phyloP scores from a whole-genome alignment of 2,888 invertebrate species.

The Prosapia bicincta region DNA sequence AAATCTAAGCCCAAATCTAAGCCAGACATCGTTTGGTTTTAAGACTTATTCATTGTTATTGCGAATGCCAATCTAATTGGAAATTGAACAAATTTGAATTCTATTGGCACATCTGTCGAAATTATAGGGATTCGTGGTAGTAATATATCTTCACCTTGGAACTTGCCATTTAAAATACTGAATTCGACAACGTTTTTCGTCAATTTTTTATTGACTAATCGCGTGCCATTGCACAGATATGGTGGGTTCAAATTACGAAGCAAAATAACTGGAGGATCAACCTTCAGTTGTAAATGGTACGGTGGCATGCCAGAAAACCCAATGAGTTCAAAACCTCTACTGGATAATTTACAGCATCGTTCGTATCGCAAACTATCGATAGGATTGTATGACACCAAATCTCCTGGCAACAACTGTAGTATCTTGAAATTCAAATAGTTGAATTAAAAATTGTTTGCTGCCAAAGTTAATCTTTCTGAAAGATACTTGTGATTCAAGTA shows the following conservation, averaged over 20 bases:
- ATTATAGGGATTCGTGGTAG: too few species aligned
- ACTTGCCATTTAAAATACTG: too few species aligned
- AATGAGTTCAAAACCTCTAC: constrained; percentile 14
- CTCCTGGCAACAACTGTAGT: constrained; percentile 21
- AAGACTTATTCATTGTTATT: neutral
- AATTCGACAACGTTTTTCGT: constrained; percentile 39
- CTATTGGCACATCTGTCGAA: too few species aligned
- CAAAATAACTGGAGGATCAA: too few species aligned
- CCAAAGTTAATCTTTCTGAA: constrained; percentile 18
- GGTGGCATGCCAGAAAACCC: constrained; percentile 38
- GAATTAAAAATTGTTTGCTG: too few species aligned
- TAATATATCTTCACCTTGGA: too few species aligned
- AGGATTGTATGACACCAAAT: constrained; percentile 15
- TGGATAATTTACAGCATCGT: too few species aligned
- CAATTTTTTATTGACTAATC: constrained; percentile 37
- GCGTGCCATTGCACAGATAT: constrained; percentile 40
- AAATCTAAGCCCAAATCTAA: too few species aligned
- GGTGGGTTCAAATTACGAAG: constrained; percentile 41
- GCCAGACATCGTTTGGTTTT: neutral
- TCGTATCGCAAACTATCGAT: constrained; percentile 15
- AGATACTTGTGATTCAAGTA: constrained; percentile 14
- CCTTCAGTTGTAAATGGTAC: too few species aligned
- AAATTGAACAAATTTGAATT: too few species aligned
- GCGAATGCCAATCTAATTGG: too few species aligned
- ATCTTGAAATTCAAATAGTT: too few species aligned